These are phyloP conservation scores for Rosalia funebris DNA, from an alignment of 2,888 invertebrate genomes.

Conservation along the genomic window DNA sequence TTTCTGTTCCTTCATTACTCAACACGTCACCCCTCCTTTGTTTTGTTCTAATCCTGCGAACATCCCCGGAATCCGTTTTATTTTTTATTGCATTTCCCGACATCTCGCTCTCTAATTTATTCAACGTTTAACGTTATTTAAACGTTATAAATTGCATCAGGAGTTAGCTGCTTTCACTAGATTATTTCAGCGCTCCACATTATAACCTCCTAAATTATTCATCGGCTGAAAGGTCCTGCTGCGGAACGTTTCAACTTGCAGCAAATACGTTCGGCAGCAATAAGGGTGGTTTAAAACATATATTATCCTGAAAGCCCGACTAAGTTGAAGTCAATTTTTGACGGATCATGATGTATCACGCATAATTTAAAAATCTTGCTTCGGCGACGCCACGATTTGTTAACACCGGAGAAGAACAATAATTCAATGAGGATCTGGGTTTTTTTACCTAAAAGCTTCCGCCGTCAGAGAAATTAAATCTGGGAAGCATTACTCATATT, in stretches of 20 bases:
- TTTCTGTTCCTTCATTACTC: no score
- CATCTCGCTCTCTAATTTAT: slow-evolving; percentile 9
- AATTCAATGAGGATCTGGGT: no score
- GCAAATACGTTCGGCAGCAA: not conserved
- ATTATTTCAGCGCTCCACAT: slow-evolving; percentile 29
- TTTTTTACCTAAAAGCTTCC: no score
- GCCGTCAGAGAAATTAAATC: no score
- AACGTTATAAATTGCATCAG: slow-evolving; percentile 29
- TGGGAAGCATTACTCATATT: no score
- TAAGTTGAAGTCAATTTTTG: slow-evolving; percentile 14
- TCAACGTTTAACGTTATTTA: slow-evolving; percentile 20
- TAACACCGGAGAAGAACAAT: no score
- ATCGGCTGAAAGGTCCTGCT: slow-evolving; percentile 13
- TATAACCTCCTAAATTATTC: slow-evolving; percentile 33
- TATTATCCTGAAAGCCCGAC: not conserved
- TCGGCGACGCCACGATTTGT: not conserved
- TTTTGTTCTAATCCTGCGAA: no score
- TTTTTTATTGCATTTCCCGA: not conserved
- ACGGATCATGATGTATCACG: slow-evolving; percentile 8
- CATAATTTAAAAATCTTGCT: slow-evolving; percentile 11
- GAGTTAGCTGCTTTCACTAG: slow-evolving; percentile 27
- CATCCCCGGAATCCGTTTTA: no score
- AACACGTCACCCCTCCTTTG: no score
- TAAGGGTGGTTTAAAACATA: slow-evolving; percentile 10
- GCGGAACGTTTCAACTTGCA: slow-evolving; percentile 7